Evolutionary conservation across 2,888 invertebrate genomes (phyloP).

Genomic region (Acronicta aceris): DNA sequence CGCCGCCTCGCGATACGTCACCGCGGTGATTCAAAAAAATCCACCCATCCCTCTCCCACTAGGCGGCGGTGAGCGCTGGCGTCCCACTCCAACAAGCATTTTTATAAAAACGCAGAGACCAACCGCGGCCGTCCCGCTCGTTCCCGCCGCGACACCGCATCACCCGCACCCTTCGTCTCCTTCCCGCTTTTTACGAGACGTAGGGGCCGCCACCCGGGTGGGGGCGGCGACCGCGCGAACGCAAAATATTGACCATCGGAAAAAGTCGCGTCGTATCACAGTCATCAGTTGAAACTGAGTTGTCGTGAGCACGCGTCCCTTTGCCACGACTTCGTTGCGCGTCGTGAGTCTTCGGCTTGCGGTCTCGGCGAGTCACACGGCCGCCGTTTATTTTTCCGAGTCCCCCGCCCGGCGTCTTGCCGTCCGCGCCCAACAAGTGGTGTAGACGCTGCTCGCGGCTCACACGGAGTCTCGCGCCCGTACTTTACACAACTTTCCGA

Average conservation of each 20-base stretch:
- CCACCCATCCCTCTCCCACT: constrained; percentile 84
- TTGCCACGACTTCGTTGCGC: constrained; percentile 82
- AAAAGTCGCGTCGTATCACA: constrained; percentile 90
- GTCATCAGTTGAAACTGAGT: constrained; percentile 89
- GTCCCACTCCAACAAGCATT: constrained; percentile 84
- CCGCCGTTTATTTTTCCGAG: constrained; percentile 81
- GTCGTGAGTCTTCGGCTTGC: constrained; percentile 88
- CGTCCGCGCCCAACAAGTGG: constrained; percentile 86
- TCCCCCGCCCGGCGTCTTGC: constrained; percentile 85
- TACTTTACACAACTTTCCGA: constrained; percentile 83
- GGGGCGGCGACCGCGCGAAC: constrained; percentile 89
- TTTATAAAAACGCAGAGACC: constrained; percentile 89
- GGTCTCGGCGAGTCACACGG: constrained; percentile 77
- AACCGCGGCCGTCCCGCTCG: constrained; percentile 87
- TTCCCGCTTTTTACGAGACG: constrained; percentile 90
- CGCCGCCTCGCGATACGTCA: constrained; percentile 87
- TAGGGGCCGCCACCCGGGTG: constrained; percentile 87
- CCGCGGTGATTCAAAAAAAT: constrained; percentile 87
- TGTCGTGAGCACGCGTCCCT: constrained; percentile 84
- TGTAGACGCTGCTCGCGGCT: constrained; percentile 77
- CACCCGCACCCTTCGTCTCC: constrained; percentile 88
- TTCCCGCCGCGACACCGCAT: constrained; percentile 81
- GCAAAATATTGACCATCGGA: constrained; percentile 90
- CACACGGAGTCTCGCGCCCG: constrained; percentile 83
- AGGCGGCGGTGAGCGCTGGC: constrained; percentile 62